Evolutionary conservation across 2,113 vertebrate species (phyloP), one percentile per base, ranked within the genome.

Genomic region (Hemicordylus capensis): DNA sequence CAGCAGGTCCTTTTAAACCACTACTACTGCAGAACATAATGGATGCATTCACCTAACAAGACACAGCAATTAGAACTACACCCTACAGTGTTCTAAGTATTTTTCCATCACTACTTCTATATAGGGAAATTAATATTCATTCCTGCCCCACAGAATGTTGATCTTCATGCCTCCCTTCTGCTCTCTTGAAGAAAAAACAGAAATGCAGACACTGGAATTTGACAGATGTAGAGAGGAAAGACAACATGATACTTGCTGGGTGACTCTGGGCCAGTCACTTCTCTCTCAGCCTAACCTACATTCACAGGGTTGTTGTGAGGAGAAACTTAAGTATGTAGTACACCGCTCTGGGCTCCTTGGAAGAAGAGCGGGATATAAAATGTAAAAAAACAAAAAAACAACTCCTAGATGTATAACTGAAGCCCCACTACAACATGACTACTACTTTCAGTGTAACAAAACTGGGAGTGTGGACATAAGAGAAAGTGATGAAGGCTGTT

Each of bases 401-500:
- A n/a, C n/a, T 74, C 72, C 2, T 11, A 10, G 4, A 4, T 51
- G 48, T 48, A 19, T n/a, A 48, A 74, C 44, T 31, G 26, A 74
- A 31, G 48, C 22, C 4, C 37, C 22, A 78, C 24, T 59, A 28
- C 51, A 76, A 39, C 34, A 69, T 39, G 19, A 26, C 6, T 56
- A 7, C 20, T 59, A 5, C 1, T 66, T 56, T 39, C 24, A 46
- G 46, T 48, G 42, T 46, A 26, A 48, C 28, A 48, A 46, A 3
- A 34, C 9, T 34, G 19, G 44, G 17, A 63, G 14, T 37, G 17
- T 8, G 51, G 61, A 14, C 3, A 22, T 31, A 51, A 22, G 20
- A 39, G 20, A 61, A 61, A 59, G 5, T 6, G 72, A 78, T 56
- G 51, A 72, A 63, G 2, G 1, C 0, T n/a, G 0, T 11, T 0